These are phyloP conservation scores for Campylomormyrus numenius DNA, from an alignment of 2,113 vertebrate species.

Conservation along the genomic window DNA sequence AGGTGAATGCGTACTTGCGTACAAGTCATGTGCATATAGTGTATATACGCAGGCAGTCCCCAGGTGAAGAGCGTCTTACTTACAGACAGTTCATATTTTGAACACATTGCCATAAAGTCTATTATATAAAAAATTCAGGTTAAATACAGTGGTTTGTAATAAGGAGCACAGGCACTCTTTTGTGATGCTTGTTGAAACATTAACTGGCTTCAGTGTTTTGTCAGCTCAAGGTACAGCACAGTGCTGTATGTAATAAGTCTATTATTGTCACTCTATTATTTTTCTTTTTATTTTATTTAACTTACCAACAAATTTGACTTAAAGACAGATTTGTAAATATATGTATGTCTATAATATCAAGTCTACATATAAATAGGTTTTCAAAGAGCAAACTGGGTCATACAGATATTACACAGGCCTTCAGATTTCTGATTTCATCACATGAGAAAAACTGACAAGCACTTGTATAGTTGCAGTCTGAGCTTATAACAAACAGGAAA, in stretches of 20 bases:
- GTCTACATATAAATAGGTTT: too few species aligned
- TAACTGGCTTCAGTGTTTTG: not conserved
- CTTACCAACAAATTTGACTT: not conserved
- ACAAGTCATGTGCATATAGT: not conserved
- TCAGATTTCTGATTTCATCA: not conserved
- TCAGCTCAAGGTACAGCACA: too few species aligned
- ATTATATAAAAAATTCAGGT: not conserved
- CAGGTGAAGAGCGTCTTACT: not conserved
- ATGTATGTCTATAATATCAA: not conserved
- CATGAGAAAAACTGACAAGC: not conserved
- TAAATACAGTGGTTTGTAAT: not conserved
- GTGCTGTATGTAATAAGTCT: too few species aligned
- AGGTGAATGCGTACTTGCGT: too few species aligned
- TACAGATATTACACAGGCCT: not conserved
- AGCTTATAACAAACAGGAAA: not conserved
- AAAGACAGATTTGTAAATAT: not conserved
- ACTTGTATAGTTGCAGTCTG: not conserved
- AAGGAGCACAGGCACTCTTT: not conserved
- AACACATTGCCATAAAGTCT: not conserved
- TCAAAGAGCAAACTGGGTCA: not conserved
- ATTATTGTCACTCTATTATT: not conserved
- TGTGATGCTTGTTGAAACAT: not conserved
- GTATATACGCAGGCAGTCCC: not conserved
- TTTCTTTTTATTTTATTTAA: not conserved
- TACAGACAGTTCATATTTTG: not conserved